A percentile compares a stretch with the other conserved stretches of the same genome.
phyloP scores from a whole-genome alignment of 2,113 vertebrate species.

The Caranx melampygus region DNA sequence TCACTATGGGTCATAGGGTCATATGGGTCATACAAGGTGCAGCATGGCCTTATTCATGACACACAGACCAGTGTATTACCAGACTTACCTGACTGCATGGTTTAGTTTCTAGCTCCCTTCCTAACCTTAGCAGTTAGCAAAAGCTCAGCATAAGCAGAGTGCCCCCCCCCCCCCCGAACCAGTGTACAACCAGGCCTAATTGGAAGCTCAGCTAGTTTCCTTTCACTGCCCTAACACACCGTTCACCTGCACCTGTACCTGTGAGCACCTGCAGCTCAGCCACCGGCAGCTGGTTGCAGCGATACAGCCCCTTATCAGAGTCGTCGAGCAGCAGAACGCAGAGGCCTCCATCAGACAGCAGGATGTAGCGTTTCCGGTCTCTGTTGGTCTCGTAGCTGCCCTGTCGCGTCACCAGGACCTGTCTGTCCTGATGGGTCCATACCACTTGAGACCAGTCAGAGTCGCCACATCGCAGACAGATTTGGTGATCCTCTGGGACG shows the following conservation, averaged over 20 bases:
- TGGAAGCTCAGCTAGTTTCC: too few species aligned
- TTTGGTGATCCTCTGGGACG: slow-evolving; percentile 63
- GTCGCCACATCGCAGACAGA: slow-evolving; percentile 61
- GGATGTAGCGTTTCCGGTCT: slow-evolving; percentile 37
- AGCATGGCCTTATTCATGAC: too few species aligned
- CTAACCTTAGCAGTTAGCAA: too few species aligned
- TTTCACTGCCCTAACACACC: slow-evolving; percentile 4
- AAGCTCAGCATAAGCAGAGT: too few species aligned
- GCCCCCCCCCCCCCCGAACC: too few species aligned
- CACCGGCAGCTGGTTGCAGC: slow-evolving; percentile 63
- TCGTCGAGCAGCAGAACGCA: slow-evolving; percentile 53
- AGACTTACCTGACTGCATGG: too few species aligned
- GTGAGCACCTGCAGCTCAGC: slow-evolving; percentile 74
- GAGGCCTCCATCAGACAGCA: slow-evolving; percentile 54
- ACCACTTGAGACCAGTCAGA: background rate
- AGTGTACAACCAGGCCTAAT: too few species aligned
- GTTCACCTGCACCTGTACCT: slow-evolving; percentile 47
- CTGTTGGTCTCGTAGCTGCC: slow-evolving; percentile 14
- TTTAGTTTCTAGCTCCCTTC: too few species aligned
- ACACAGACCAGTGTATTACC: too few species aligned
- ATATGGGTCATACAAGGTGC: too few species aligned
- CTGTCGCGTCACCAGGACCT: slow-evolving; percentile 33
- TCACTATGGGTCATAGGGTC: too few species aligned
- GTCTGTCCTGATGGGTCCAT: slow-evolving; percentile 65
- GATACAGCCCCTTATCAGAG: slow-evolving; percentile 58